Base-by-base conservation (phyloP, 2,113 vertebrate genomes). In the Pachyramphus minor region DNA sequence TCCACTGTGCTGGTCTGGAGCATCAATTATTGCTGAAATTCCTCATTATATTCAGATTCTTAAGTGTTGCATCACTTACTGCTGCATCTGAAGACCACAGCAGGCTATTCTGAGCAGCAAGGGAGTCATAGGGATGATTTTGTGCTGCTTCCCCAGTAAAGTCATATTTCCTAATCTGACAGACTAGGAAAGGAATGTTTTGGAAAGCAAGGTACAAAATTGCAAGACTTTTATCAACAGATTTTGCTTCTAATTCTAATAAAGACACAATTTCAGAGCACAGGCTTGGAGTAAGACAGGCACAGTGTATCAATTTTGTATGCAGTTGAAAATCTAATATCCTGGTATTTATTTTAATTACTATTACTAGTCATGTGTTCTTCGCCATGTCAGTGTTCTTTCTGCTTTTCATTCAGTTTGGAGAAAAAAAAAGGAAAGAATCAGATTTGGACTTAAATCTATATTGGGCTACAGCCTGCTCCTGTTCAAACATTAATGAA, bases 301-400 rank as follows among this genome's bases (percentile, higher is more conserved):
- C 25, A 33, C 4, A 24, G 23, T 79, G 53, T 53, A 50, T 84
- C 47, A 24, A 11, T 68, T 87, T 77, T 44, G 59, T 66, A 27
- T n/a, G 76, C 69, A 81, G 35, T 6, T 68, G 58, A 87, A 89
- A 59, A 58, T 64, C 58, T 91, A 93, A 89, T 93, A 76, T 59
- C 28, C 53, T 79, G n/a, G 31, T 87, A 62, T 80, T 96, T 94
- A 92, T 78, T 87, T 93, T 76, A 89, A 72, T 67, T 67, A 52
- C 84, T 91, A 80, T 63, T 90, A 50, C 27, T 77, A 45, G n/a
- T 35, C 63, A 56, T 77, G 24, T 68, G n/a, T 68, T 95, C 9
- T 84, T 49, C 76, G 63, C 42, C 17, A 2, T 17, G 44, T 44
- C 30, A n/a, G 15, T 30, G 30, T 13, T 89, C 33, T 87, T 44